Evolutionary conservation across 2,113 vertebrate genomes (phyloP).

Genomic region (Ondatra zibethicus): DNA sequence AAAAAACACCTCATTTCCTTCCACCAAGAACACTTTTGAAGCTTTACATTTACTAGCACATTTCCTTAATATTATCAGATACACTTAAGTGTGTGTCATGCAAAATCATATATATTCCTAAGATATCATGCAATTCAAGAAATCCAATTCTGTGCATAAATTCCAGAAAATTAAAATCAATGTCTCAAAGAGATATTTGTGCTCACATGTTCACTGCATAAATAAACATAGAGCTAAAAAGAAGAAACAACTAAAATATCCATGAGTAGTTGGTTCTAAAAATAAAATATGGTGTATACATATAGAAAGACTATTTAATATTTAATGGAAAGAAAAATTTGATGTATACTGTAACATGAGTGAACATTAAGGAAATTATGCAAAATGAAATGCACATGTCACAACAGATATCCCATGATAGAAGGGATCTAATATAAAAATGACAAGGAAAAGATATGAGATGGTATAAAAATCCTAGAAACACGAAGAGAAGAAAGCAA

Average conservation of each 20-base stretch:
- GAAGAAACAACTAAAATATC: neutral
- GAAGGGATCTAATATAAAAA: neutral
- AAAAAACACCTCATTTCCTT: neutral
- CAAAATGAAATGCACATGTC: neutral
- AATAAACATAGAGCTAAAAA: neutral
- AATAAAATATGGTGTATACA: neutral
- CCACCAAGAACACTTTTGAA: neutral
- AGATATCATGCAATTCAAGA: neutral
- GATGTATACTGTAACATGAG: neutral
- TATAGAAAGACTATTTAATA: neutral
- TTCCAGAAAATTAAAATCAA: neutral
- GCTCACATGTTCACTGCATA: neutral
- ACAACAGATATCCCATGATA: neutral
- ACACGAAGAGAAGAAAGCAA: neutral
- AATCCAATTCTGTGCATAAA: neutral
- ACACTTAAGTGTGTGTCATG: neutral
- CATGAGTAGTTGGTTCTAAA: neutral
- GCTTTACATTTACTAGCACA: neutral
- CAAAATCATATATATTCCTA: neutral
- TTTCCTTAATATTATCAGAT: constrained; percentile 18
- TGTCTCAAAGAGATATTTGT: neutral
- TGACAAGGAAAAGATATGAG: neutral
- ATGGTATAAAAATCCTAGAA: neutral
- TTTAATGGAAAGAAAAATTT: neutral
- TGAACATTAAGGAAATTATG: neutral